Base-by-base conservation (phyloP, 2,888 invertebrate genomes). In the Megaustenia siamemsis region DNA sequence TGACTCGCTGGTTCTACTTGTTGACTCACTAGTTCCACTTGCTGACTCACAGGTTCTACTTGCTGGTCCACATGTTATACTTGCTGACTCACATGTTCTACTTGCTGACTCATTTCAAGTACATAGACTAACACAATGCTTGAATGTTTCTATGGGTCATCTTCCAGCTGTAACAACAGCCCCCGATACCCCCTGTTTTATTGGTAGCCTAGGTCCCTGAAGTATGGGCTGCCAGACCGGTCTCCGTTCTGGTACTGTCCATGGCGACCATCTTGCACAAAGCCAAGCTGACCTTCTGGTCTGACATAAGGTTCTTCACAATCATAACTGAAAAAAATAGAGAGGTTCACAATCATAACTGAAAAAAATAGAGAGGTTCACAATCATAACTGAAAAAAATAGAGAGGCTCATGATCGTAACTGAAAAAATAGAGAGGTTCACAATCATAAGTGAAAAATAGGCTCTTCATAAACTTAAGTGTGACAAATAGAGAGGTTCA, bases 201-300 rank as follows among this genome's bases (percentile, higher is more conserved):
- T 8, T 78, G 75, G 35, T 84, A 79, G 28, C 79, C 71, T 21
- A 45, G 71, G 0, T 80, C 79, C 35, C 63, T 75, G 21, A 53
- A 60, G 49, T 78, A 79, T 21, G 83, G 78, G 35, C 68, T 73
- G 18, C 73, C 77, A 28, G 79, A 79, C 12, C 43, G 60, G 45
- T 79, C 84, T 35, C 84, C 84, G 18, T 84, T 79, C 15, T 73
- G 24, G 32, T 80, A 79, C 49, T 63, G 56, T 0, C 84, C 84
- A 63, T 73, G 63, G 21, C 88, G 24, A 1, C 89, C 90, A 63
- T 92, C 92, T 49, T 85, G 89, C 15, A 91, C 90, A 87, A 92
- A 93, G 24, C 93, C 93, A 83, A 92, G 86, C 84, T 93, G 89
- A 21, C 92, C 91, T 56, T 92, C 92, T 6, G 93, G 93, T 40